These are phyloP conservation scores for Drosophila chauvacae DNA, from an alignment of 1,140 invertebrate genomes.

Conservation along the genomic window DNA sequence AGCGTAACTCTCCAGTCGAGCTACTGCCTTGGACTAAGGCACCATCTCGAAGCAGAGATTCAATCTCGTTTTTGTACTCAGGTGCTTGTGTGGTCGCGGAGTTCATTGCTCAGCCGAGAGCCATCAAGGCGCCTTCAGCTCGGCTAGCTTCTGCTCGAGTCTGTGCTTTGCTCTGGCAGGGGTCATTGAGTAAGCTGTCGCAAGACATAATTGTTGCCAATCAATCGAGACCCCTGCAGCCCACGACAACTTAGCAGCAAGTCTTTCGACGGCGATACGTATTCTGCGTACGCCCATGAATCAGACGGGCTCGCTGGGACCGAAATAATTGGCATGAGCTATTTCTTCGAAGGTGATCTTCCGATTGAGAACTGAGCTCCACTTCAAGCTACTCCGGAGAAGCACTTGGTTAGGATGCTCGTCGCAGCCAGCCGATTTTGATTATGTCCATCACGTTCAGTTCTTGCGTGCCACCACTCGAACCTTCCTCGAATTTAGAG, in stretches of 20 bases:
- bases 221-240: slow-evolving; percentile 46
- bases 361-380: slow-evolving; percentile 1
- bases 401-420: neutral
- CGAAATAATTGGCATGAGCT: neutral
- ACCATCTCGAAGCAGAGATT: slow-evolving; percentile 15
- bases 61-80: slow-evolving; percentile 14
- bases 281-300: slow-evolving; percentile 1
- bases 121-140: slow-evolving; percentile 56
- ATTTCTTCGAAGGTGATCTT: slow-evolving; percentile 3
- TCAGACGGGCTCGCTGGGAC: slow-evolving; percentile 8
- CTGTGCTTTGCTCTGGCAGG: slow-evolving; percentile 19
- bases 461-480: slow-evolving; percentile 6
- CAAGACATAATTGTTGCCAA: slow-evolving; percentile 60
- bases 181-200: slow-evolving; percentile 42
- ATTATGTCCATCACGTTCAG: slow-evolving; percentile 17
- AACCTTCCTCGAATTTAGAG: slow-evolving; percentile 9
- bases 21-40: slow-evolving; percentile 52
- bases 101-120: slow-evolving; percentile 65
- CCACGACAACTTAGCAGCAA: slow-evolving; percentile 34
- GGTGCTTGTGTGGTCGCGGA: slow-evolving; percentile 9
- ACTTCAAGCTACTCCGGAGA: neutral
- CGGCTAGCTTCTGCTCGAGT: slow-evolving; percentile 8
- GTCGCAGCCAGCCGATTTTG: neutral
- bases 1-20: slow-evolving; percentile 61
- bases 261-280: slow-evolving; percentile 26